Percentiles rank a stretch among this genome's conserved stretches.
Conservation (phyloP, 92 coral and sea anemone genomes). For the Isaurus tuberculatus region DNA sequence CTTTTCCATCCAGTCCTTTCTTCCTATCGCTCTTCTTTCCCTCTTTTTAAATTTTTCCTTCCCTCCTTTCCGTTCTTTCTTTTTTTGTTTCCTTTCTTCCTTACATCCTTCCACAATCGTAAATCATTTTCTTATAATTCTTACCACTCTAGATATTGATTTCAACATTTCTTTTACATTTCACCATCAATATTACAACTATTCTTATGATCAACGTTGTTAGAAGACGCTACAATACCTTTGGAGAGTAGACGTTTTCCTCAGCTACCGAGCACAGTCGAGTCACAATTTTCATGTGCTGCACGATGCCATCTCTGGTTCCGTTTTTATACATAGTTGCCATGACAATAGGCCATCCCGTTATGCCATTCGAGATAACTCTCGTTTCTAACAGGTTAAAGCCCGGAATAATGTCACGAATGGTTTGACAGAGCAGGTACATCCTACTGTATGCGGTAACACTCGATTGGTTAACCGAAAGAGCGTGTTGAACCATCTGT, state of each 20-base stretch:
- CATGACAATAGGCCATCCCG: constrained; percentile 95
- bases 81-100: not conserved
- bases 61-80: not conserved
- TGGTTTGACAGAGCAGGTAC: constrained; percentile 90
- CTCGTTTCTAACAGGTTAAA: constrained; percentile 92
- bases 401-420: constrained; percentile 84
- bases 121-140: not conserved
- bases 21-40: no score
- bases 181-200: not conserved
- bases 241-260: constrained; percentile 91
- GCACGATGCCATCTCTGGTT: constrained; percentile 85
- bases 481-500: constrained; percentile 67
- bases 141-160: not conserved
- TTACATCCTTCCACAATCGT: not conserved
- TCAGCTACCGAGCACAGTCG: constrained; percentile 87
- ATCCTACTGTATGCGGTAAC: constrained; percentile 79
- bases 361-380: constrained; percentile 81
- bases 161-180: not conserved
- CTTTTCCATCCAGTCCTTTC: no score
- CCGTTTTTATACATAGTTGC: constrained; percentile 90
- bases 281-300: constrained; percentile 91
- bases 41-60: not conserved
- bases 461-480: constrained; percentile 68
- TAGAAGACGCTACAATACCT: constrained; percentile 59
- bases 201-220: not conserved